phyloP scores from a whole-genome alignment of 2,797 vertebrate species.

The Trachops cirrhosus region DNA sequence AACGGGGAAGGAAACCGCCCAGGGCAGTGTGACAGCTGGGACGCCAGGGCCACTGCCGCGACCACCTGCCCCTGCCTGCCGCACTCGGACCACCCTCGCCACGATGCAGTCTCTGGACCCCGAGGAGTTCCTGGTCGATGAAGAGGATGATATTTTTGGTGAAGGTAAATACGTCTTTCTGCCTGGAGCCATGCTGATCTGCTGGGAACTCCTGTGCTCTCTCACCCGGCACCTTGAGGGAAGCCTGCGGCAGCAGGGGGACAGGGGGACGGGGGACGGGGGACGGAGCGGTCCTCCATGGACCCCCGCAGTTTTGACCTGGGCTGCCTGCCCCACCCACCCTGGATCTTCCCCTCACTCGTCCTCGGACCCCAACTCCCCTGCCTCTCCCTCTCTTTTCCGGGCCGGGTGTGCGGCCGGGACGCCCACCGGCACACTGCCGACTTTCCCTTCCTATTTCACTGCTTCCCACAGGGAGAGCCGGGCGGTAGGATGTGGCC shows the following conservation, averaged over 20 bases:
- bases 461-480: not conserved
- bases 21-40: not conserved
- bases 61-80: not conserved
- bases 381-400: not conserved
- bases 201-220: not conserved
- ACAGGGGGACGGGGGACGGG: not conserved
- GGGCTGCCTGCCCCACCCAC: not conserved
- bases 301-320: not conserved
- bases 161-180: slow-evolving; percentile 82
- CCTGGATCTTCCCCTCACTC: not conserved
- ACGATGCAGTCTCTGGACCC: slow-evolving; percentile 79
- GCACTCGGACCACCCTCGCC: not conserved
- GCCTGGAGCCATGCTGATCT: not conserved
- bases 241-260: not conserved
- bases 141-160: slow-evolving; percentile 82
- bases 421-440: accelerated
- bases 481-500: not conserved
- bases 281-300: not conserved
- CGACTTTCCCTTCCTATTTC: too few relatives aligned
- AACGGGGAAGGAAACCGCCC: slow-evolving; percentile 65
- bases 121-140: slow-evolving; percentile 60
- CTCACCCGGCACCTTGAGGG: not conserved
- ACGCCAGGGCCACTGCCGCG: not conserved
- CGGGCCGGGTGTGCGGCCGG: not conserved
- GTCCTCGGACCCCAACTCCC: not conserved